Evolutionary conservation across 2,113 vertebrate species (phyloP).

Genomic region (Phrynocephalus versicolor): DNA sequence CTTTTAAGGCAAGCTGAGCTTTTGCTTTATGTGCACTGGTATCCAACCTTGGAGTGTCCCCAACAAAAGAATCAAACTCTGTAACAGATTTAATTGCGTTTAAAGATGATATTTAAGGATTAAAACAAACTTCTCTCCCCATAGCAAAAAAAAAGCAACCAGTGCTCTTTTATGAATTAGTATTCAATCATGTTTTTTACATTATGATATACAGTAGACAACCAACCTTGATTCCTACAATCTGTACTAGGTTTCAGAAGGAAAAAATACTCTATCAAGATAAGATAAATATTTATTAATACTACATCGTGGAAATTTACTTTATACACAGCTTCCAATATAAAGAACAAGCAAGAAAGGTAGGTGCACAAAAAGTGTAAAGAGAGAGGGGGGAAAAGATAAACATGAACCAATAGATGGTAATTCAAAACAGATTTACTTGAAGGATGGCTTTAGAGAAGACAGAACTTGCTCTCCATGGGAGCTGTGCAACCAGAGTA

Average conservation of each 20-base stretch:
- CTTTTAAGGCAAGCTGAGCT: conserved; percentile 86
- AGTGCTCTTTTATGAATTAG: background rate
- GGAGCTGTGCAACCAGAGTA: too few species aligned
- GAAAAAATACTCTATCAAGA: too few species aligned
- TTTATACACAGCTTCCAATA: too few species aligned
- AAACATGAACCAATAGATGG: too few species aligned
- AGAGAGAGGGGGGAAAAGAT: too few species aligned
- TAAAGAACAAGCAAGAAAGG: too few species aligned
- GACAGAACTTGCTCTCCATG: background rate
- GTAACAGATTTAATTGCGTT: conserved; percentile 43
- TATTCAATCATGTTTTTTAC: background rate
- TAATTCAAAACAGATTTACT: background rate
- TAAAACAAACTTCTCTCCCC: background rate
- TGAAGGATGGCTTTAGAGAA: background rate
- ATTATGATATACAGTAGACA: background rate
- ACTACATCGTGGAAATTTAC: too few species aligned
- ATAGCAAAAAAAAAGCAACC: background rate
- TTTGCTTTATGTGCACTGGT: conserved; percentile 88
- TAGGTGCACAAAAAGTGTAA: too few species aligned
- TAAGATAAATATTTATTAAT: too few species aligned
- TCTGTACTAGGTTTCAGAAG: too few species aligned
- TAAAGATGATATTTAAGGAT: background rate
- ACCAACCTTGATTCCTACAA: too few species aligned
- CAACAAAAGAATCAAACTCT: conserved; percentile 83
- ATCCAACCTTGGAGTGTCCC: conserved; percentile 86